Conservation (phyloP, 2,888 invertebrate genomes). For the Erebia aethiops region DNA sequence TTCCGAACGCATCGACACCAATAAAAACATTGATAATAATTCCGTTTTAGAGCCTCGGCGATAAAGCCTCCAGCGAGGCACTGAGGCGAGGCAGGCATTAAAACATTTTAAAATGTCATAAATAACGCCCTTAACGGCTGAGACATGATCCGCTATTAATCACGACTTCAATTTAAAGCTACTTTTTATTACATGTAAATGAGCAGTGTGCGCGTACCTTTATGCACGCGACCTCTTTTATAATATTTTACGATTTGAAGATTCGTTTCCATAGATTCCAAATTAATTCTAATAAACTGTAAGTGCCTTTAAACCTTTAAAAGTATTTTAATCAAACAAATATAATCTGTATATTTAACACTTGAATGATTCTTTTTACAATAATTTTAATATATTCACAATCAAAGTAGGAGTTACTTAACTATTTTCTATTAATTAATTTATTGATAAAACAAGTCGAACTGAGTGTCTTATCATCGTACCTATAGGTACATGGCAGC, state of each 20-base stretch:
- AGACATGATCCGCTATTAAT: constrained; percentile 70
- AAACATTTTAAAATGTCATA: constrained; percentile 80
- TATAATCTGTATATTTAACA: no score
- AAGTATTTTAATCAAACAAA: no score
- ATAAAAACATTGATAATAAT: constrained; percentile 46
- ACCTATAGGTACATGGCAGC: no score
- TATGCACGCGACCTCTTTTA: constrained; percentile 32
- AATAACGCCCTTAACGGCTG: constrained; percentile 76
- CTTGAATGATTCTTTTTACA: no score
- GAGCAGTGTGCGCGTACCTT: constrained; percentile 54
- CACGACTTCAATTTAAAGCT: constrained; percentile 69
- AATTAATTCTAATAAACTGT: no score
- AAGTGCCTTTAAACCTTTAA: no score
- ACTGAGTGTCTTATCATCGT: no score
- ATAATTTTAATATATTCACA: no score
- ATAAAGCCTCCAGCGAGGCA: constrained; percentile 47
- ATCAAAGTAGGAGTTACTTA: no score
- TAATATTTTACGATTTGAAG: constrained; percentile 16
- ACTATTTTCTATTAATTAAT: no score
- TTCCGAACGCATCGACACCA: constrained; percentile 38
- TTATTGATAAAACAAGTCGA: no score
- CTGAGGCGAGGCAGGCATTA: constrained; percentile 60
- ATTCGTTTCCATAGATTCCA: no score
- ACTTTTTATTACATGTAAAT: constrained; percentile 80
- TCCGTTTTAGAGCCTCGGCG: constrained; percentile 41